Base-by-base conservation (phyloP, 2,113 vertebrate genomes). In the Dunckerocampus dactyliophorus region DNA sequence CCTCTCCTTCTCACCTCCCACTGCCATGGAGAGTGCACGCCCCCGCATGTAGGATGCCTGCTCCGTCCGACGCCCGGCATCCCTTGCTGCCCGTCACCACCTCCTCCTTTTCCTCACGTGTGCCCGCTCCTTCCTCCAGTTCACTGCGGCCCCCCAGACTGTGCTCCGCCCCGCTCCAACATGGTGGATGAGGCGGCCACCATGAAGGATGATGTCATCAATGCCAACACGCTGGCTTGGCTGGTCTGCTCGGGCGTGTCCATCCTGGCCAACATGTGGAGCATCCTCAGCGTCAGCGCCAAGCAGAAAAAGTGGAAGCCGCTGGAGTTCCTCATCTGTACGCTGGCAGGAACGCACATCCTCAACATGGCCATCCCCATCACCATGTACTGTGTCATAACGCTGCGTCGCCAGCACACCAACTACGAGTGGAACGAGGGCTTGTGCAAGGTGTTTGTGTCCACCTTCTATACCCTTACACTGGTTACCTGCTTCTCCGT, bases 291-390 rank as follows among this genome's bases (percentile, higher is more conserved):
- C 6, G 87, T 96, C 63, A 94, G 93, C 1, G 93, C 95, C 85
- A 95, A 94, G 90, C 95, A 96, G 88, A 94, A 95, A 84, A 95
- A 94, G 88, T 95, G 95, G 94, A 95, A 96, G 79, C 93, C 95
- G 0, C 88, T 97, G 78, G 94, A 97, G 82, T 94, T 97, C 79
- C 91, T 97, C 66, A 91, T 97, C 72, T 95, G 95, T 85, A 93
- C 85, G 0, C 85, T 97, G 68, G 94, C 94, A 0, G 95, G 93
- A 65, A 95, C 95, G 3, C 95, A 97, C 88, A 95, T 95, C 84
- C 94, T 97, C 72, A 96, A 94, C 77, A 91, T 93, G 79, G 90
- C 92, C 1, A 88, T 95, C 76, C 95, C 95, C 77, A 90, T 97
- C 65, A 92, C 95, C 76, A 95, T 94, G 85, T 96, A 96, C 59